A percentile compares a stretch with the other conserved stretches of the same genome.
Evolutionary conservation across 2,888 invertebrate species (phyloP).

Genomic region (Meghimatium bilineatum): DNA sequence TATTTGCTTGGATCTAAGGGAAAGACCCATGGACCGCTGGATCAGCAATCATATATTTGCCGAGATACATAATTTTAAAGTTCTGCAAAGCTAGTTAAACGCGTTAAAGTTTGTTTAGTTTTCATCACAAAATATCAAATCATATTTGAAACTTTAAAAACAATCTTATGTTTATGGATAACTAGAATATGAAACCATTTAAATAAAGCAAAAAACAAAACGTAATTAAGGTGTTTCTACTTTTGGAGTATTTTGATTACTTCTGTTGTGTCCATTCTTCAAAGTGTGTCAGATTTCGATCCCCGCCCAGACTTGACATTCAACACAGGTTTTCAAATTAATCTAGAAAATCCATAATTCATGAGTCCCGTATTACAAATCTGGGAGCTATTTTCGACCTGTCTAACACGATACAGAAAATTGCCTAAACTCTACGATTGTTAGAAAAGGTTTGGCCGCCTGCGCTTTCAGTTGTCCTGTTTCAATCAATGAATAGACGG

Average conservation of each 20-base stretch:
- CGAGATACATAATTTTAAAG: no score
- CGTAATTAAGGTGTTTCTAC: neutral
- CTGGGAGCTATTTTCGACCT: neutral
- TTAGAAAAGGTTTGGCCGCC: neutral
- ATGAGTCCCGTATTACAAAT: neutral
- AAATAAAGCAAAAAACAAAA: no score
- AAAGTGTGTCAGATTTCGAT: no score
- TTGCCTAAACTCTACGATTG: neutral
- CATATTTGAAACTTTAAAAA: no score
- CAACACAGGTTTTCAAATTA: neutral
- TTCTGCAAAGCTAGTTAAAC: no score
- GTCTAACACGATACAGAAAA: neutral
- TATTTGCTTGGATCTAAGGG: no score
- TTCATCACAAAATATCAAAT: no score
- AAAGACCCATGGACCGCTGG: no score
- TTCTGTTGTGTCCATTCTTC: neutral
- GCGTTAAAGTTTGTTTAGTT: no score
- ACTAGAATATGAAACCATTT: no score
- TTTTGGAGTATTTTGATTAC: neutral
- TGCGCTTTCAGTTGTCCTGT: neutral
- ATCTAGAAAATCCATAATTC: constrained; percentile 14
- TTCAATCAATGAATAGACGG: neutral
- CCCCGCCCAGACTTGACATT: neutral
- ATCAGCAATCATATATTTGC: no score
- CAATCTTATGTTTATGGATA: no score